phyloP scores from a whole-genome alignment of 1,140 invertebrate species.

The Psilanteris sp. region DNA sequence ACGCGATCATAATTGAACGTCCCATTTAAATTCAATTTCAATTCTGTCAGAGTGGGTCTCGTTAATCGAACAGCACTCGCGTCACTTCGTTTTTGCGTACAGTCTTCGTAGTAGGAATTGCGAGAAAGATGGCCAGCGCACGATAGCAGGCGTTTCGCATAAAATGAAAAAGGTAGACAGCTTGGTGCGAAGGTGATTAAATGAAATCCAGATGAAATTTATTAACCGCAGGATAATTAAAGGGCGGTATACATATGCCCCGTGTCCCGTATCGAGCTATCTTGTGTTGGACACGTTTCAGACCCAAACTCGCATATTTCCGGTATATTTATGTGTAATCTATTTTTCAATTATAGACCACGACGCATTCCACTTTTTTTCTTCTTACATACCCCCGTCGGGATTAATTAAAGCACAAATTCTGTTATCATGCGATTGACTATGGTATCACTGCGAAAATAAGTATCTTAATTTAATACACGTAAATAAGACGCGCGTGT shows the following conservation, averaged over 20 bases:
- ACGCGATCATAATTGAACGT: constrained; percentile 25
- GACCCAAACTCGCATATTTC: constrained; percentile 52
- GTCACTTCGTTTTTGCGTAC: constrained; percentile 46
- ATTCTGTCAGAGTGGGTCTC: constrained; percentile 44
- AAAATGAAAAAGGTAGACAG: constrained; percentile 57
- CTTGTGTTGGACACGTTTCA: constrained; percentile 11
- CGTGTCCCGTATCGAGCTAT: constrained; percentile 53
- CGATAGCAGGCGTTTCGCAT: constrained; percentile 53
- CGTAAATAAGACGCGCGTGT: too few species aligned
- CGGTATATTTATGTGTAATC: constrained; percentile 30
- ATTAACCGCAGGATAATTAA: constrained; percentile 73
- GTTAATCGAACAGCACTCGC: constrained; percentile 54
- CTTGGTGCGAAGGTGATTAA: constrained; percentile 67
- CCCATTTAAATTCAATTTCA: constrained; percentile 62
- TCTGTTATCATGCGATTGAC: too few species aligned
- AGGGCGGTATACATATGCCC: constrained; percentile 69
- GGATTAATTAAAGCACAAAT: too few species aligned
- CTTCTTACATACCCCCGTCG: too few species aligned
- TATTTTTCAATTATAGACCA: too few species aligned
- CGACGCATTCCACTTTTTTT: too few species aligned
- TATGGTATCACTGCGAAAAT: too few species aligned
- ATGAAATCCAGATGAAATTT: constrained; percentile 74
- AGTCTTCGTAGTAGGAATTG: constrained; percentile 8
- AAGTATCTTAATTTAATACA: too few species aligned
- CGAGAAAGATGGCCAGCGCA: constrained; percentile 46